These are phyloP conservation scores for Hedya salicella DNA, from an alignment of 2,888 invertebrate genomes.

Conservation along the genomic window DNA sequence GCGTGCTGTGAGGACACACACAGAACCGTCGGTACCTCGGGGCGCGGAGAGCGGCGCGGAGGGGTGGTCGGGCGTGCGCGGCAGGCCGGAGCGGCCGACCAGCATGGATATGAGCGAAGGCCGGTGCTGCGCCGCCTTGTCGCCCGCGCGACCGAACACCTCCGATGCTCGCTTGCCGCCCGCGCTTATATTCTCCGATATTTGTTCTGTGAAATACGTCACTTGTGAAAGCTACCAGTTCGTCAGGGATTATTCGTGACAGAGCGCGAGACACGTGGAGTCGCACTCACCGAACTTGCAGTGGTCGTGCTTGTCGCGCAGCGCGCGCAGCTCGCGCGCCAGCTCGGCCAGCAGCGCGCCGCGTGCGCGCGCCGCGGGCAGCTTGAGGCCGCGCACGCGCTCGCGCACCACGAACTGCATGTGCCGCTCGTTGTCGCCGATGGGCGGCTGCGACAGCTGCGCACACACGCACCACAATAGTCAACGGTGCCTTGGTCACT, in stretches of 20 bases:
- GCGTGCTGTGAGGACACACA: too few relatives aligned
- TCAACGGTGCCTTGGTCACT: too few relatives aligned
- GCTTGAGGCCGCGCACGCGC: slow-evolving; percentile 91
- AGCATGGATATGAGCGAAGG: slow-evolving; percentile 78
- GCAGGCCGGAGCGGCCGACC: slow-evolving; percentile 66
- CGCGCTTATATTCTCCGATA: slow-evolving; percentile 69
- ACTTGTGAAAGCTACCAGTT: background rate
- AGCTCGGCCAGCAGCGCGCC: slow-evolving; percentile 94
- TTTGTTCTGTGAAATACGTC: slow-evolving; percentile 61
- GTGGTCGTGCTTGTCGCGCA: slow-evolving; percentile 94
- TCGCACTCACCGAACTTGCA: slow-evolving; percentile 83
- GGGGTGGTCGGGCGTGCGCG: slow-evolving; percentile 78
- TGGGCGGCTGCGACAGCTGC: slow-evolving; percentile 91
- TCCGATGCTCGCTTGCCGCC: slow-evolving; percentile 77
- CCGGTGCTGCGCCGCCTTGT: slow-evolving; percentile 73
- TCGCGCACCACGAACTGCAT: slow-evolving; percentile 94
- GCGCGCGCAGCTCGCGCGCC: slow-evolving; percentile 92
- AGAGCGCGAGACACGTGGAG: too few relatives aligned
- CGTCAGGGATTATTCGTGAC: too few relatives aligned
- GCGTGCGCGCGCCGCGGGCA: slow-evolving; percentile 92
- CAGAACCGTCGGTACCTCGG: slow-evolving; percentile 59
- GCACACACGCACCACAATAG: background rate
- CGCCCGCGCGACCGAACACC: slow-evolving; percentile 83
- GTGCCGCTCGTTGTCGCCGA: slow-evolving; percentile 93
- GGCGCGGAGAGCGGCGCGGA: slow-evolving; percentile 71